These are phyloP conservation scores for Fistularia commersonii DNA, from an alignment of 2,797 vertebrate genomes.

Conservation along the genomic window DNA sequence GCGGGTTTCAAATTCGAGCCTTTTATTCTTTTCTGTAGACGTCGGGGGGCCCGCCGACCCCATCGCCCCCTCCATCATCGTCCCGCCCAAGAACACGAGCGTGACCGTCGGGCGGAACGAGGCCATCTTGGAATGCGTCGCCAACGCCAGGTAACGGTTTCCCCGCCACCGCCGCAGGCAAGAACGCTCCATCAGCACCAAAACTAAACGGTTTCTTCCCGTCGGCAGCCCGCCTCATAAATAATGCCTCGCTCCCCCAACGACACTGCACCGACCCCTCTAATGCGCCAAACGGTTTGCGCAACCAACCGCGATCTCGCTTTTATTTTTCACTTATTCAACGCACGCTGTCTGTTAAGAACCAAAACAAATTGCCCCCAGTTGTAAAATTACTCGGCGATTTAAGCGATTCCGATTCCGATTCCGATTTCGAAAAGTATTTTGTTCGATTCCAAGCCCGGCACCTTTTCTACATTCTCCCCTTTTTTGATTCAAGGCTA, in stretches of 20 bases:
- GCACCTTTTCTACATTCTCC: constrained; percentile 42
- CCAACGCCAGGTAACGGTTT: constrained; percentile 84
- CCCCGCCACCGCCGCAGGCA: too few relatives aligned
- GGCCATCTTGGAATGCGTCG: constrained; percentile 92
- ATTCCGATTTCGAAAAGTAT: constrained; percentile 38
- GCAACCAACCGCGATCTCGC: too few relatives aligned
- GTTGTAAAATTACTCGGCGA: too few relatives aligned
- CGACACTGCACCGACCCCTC: too few relatives aligned
- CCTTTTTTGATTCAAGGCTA: constrained; percentile 54
- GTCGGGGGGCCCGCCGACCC: constrained; percentile 91
- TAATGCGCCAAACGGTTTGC: too few relatives aligned
- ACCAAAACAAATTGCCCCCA: too few relatives aligned
- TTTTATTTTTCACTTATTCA: too few relatives aligned
- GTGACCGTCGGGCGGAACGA: constrained; percentile 90
- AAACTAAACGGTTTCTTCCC: too few relatives aligned
- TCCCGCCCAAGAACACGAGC: constrained; percentile 93
- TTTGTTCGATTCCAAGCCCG: constrained; percentile 49
- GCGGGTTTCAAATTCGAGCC: constrained; percentile 30
- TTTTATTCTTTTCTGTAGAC: constrained; percentile 68
- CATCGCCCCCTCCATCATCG: constrained; percentile 90
- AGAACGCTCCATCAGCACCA: too few relatives aligned
- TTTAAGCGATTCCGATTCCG: constrained; percentile 47
- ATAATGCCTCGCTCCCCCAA: constrained; percentile 18
- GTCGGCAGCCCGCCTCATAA: too few relatives aligned
- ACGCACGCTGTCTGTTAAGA: too few relatives aligned